phyloP scores from a whole-genome alignment of 2,888 invertebrate species.

The Melanchra persicariae region DNA sequence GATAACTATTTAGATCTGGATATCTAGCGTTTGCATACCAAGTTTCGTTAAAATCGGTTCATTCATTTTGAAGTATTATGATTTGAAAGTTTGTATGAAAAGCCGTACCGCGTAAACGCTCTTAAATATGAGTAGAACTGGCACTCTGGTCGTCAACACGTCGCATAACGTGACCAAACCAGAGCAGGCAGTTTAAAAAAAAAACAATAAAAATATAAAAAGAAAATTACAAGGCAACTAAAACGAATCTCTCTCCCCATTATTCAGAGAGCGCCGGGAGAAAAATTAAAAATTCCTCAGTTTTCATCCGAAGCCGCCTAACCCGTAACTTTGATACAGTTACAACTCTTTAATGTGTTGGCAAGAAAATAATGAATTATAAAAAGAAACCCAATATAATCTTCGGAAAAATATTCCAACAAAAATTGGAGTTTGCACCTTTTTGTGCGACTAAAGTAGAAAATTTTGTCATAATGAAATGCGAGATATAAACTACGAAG shows the following conservation, averaged over 20 bases:
- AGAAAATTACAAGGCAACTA: constrained; percentile 26
- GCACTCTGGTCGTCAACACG: too few relatives aligned
- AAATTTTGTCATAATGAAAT: constrained; percentile 14
- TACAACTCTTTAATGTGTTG: constrained; percentile 58
- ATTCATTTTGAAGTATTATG: too few relatives aligned
- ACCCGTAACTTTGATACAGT: constrained; percentile 54
- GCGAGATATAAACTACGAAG: neutral
- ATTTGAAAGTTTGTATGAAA: too few relatives aligned
- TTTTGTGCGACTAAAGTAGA: neutral
- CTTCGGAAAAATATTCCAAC: constrained; percentile 28
- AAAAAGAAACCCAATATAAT: constrained; percentile 30
- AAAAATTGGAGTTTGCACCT: neutral
- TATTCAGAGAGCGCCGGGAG: constrained; percentile 22
- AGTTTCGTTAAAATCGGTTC: too few relatives aligned
- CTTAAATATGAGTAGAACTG: too few relatives aligned
- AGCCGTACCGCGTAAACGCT: too few relatives aligned
- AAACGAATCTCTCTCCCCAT: constrained; percentile 20
- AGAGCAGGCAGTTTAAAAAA: too few relatives aligned
- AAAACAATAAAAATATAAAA: constrained; percentile 13
- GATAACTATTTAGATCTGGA: too few relatives aligned
- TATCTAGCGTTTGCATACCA: too few relatives aligned
- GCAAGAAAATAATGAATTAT: constrained; percentile 34
- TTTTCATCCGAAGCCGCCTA: constrained; percentile 25
- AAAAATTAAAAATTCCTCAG: constrained; percentile 61
- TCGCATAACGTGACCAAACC: too few relatives aligned